These are phyloP conservation scores for Ovibos moschatus DNA, from an alignment of 2,113 vertebrate genomes.

Conservation along the genomic window DNA sequence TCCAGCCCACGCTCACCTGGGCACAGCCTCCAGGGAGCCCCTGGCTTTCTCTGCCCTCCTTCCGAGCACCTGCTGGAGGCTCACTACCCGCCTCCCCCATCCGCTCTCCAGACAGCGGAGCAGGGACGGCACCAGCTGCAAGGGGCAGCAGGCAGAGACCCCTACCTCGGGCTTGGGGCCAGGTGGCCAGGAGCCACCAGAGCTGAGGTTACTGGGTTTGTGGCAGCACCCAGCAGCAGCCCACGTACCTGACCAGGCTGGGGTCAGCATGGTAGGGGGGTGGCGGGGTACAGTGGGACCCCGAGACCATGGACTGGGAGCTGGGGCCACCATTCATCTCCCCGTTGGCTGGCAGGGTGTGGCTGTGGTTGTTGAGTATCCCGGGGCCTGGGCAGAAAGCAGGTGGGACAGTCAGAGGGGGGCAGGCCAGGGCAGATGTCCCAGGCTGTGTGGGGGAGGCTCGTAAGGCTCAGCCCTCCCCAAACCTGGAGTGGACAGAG, in stretches of 20 bases:
- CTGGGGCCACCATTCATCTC: conserved; percentile 93
- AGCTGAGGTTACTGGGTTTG: not conserved
- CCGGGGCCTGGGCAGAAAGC: conserved; percentile 81
- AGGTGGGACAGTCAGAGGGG: not conserved
- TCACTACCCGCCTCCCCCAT: not conserved
- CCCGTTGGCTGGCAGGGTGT: conserved; percentile 90
- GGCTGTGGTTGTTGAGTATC: conserved; percentile 91
- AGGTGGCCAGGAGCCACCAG: conserved; percentile 33
- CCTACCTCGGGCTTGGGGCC: conserved; percentile 52
- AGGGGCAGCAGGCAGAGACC: not conserved
- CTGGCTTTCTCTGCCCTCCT: fast-evolving
- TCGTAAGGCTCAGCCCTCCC: not conserved
- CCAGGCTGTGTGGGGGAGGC: not conserved
- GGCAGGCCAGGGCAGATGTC: fast-evolving
- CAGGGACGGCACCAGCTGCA: fast-evolving
- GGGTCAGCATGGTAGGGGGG: conserved; percentile 97
- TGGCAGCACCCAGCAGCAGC: not conserved
- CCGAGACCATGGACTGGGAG: conserved; percentile 91
- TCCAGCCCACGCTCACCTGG: fast-evolving
- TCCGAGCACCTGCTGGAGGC: fast-evolving
- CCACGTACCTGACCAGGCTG: conserved; percentile 93
- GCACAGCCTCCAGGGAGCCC: not conserved
- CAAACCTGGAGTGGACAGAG: fast-evolving
- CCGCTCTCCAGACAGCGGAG: not conserved
- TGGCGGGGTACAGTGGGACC: conserved; percentile 95